These are phyloP conservation scores for Leptodactylus fuscus DNA, from an alignment of 2,113 vertebrate genomes.

Conservation along the genomic window DNA sequence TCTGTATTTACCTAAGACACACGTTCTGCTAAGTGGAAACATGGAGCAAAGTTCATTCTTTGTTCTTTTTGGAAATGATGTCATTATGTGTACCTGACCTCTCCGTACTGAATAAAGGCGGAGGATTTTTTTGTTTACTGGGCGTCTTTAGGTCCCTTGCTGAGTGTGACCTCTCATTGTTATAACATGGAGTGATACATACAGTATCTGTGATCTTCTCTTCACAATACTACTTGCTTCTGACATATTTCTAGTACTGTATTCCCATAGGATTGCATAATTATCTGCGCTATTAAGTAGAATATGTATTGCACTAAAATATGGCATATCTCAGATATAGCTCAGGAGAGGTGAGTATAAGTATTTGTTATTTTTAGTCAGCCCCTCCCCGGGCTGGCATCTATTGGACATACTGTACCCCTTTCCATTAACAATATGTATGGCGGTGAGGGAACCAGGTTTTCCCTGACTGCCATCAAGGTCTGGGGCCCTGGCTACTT, in stretches of 20 bases:
- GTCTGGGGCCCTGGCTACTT: no score
- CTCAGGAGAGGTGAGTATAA: no score
- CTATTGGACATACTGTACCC: no score
- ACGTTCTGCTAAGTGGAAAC: constrained; percentile 12
- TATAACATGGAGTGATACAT: not conserved
- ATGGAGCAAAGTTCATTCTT: constrained; percentile 25
- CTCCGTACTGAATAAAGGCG: not conserved
- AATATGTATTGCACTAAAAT: not conserved
- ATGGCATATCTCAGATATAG: no score
- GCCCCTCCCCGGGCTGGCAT: no score
- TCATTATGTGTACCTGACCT: constrained; percentile 29
- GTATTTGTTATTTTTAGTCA: no score
- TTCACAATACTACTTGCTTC: not conserved
- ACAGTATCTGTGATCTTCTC: not conserved
- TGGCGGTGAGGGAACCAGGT: no score
- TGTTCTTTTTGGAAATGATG: constrained; percentile 42
- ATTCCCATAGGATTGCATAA: not conserved
- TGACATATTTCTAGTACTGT: not conserved
- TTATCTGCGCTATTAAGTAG: not conserved
- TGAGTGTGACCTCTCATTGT: not conserved
- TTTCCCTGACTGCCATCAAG: no score
- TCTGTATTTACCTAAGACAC: constrained; percentile 31
- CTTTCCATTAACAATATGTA: no score
- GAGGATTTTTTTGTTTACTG: not conserved
- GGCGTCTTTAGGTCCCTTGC: not conserved